Conservation (phyloP, 2,888 invertebrate species). For the Norana najaformis region DNA sequence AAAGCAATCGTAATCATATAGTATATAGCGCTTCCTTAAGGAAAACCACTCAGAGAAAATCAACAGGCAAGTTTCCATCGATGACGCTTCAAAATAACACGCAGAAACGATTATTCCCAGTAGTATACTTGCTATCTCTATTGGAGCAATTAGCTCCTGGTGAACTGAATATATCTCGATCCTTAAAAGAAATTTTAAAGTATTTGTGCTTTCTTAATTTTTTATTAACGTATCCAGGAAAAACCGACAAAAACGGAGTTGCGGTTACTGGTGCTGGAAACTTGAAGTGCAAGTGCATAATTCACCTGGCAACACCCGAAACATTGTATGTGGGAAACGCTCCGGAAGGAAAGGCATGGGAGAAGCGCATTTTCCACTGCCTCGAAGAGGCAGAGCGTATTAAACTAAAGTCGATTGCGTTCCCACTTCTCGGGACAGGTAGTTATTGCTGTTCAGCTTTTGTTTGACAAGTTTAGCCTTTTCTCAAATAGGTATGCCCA, state of each 20-base stretch:
- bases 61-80: no score
- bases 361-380: slow-evolving; percentile 2
- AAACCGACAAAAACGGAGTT: slow-evolving; percentile 6
- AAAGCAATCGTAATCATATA: no score
- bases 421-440: slow-evolving; percentile 33
- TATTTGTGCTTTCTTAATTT: no score
- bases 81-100: no score
- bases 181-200: no score
- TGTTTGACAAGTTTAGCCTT: not conserved
- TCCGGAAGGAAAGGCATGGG: not conserved
- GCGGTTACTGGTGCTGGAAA: slow-evolving; percentile 23
- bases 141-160: no score
- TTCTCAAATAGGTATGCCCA: no score
- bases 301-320: slow-evolving; percentile 27
- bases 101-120: no score
- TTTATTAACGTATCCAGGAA: not conserved
- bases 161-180: no score
- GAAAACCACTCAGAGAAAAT: no score
- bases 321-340: not conserved
- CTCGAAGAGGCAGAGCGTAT: slow-evolving; percentile 25
- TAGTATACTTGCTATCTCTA: no score
- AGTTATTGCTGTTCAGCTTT: not conserved
- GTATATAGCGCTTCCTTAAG: no score
- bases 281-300: slow-evolving; percentile 26
- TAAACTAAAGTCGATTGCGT: slow-evolving; percentile 22